Conservation (phyloP, 2,113 vertebrate genomes). For the Pampusana beccarii region DNA sequence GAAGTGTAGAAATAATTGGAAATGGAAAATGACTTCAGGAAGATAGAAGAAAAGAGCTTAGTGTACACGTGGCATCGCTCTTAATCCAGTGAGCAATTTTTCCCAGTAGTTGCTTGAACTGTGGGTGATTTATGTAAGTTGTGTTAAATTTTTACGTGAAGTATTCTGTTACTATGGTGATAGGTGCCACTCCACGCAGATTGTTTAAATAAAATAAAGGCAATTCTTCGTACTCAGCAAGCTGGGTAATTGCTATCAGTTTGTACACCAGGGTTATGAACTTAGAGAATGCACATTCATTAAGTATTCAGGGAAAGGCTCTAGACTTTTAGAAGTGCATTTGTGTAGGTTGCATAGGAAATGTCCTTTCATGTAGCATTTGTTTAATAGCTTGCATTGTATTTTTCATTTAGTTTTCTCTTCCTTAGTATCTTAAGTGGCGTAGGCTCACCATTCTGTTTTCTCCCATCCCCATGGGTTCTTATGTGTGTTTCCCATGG, state of each 20-base stretch:
- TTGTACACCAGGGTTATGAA: slow-evolving; percentile 35
- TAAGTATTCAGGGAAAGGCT: background rate
- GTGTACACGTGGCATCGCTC: background rate
- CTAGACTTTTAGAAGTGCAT: background rate
- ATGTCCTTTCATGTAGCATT: background rate
- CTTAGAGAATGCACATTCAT: background rate
- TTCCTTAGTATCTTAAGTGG: background rate
- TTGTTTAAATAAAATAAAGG: slow-evolving; percentile 53
- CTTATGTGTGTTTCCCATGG: background rate
- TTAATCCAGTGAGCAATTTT: slow-evolving; percentile 17
- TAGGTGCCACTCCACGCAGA: slow-evolving; percentile 15
- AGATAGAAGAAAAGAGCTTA: background rate
- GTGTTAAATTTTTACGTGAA: slow-evolving; percentile 43
- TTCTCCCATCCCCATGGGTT: background rate
- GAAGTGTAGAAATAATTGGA: slow-evolving; percentile 11
- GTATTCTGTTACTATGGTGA: slow-evolving; percentile 60
- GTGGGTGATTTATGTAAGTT: slow-evolving; percentile 52
- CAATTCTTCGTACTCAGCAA: slow-evolving; percentile 20
- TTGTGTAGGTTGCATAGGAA: background rate
- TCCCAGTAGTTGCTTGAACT: slow-evolving; percentile 5
- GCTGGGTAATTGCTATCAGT: slow-evolving; percentile 15
- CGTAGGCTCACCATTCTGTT: background rate
- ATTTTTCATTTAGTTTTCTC: background rate
- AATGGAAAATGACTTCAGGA: slow-evolving; percentile 11
- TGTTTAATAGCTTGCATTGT: background rate